A percentile compares a stretch with the other conserved stretches of the same genome.
These are phyloP conservation scores for Neuroterus valhalla DNA, from an alignment of 1,140 invertebrate species.

Conservation along the genomic window DNA sequence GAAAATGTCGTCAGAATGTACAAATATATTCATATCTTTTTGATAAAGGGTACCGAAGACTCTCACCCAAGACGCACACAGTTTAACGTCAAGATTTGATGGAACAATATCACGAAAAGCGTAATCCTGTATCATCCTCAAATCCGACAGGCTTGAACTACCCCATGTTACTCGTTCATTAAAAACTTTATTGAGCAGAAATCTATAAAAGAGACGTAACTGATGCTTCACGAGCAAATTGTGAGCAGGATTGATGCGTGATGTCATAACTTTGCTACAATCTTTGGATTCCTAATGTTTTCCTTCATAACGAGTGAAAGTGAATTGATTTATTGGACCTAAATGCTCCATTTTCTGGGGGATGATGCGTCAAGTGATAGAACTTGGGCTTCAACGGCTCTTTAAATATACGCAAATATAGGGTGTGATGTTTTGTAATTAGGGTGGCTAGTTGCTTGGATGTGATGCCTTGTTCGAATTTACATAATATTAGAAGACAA, in stretches of 20 bases:
- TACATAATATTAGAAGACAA: slow-evolving; percentile 37
- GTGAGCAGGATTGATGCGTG: slow-evolving; percentile 31
- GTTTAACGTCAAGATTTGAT: neutral
- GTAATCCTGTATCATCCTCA: slow-evolving; percentile 6
- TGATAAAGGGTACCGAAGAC: slow-evolving; percentile 27
- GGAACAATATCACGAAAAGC: neutral
- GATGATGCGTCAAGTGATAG: slow-evolving; percentile 41
- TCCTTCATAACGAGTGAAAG: slow-evolving; percentile 33
- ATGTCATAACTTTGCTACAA: slow-evolving; percentile 38
- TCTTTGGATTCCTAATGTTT: slow-evolving; percentile 39
- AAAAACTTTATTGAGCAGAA: slow-evolving; percentile 31
- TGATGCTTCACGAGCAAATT: slow-evolving; percentile 38
- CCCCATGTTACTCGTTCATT: slow-evolving; percentile 25
- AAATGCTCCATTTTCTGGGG: slow-evolving; percentile 27
- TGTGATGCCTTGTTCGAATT: slow-evolving; percentile 26
- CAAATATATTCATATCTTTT: neutral
- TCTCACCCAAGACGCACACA: slow-evolving; percentile 12
- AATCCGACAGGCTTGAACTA: neutral
- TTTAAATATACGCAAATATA: slow-evolving; percentile 40
- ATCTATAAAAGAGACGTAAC: slow-evolving; percentile 39
- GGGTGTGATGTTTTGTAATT: slow-evolving; percentile 24
- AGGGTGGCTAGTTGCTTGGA: neutral
- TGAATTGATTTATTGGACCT: slow-evolving; percentile 41
- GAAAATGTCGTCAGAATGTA: neutral
- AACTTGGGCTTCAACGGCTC: slow-evolving; percentile 38